Evolutionary conservation across 2,888 invertebrate genomes (phyloP), one percentile per base, ranked within the genome.

Genomic region (Melieria omissa): DNA sequence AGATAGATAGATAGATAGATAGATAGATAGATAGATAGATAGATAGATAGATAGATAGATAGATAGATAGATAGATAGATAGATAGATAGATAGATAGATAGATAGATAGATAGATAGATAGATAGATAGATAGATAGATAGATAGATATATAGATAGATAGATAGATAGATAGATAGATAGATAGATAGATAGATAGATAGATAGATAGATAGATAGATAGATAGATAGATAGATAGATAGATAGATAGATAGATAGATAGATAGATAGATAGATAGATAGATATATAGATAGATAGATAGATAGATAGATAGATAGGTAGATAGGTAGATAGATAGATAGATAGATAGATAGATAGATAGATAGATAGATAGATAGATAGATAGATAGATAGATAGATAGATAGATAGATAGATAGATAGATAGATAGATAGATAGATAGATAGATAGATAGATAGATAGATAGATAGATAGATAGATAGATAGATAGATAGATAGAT

Each of bases 1-100:
- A 47, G 47, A 47, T 47, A 47, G 47, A 47, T 47, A 47, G 47
- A 47, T 47, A 47, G 47, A 47, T 47, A 47, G 47, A 47, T 47
- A 47, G 47, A 47, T 47, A 47, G 47, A 47, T 47, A 47, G 47
- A 47, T 47, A 47, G 47, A 47, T 47, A 47, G 47, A 47, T 47
- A 47, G 47, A 47, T 47, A 47, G 47, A 47, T 47, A 47, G 47
- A 47, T 47, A 47, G 47, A 47, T 47, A 47, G 47, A 47, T 47
- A 47, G 47, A 47, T 47, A 47, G 47, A 47, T 47, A 47, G 47
- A 47, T 47, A 47, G 47, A 47, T 47, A 47, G 47, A 47, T 47
- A 47, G 47, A 47, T 47, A 47, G 47, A 47, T 47, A 47, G 47
- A 47, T 47, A 47, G 47, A 47, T 47, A 47, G 47, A 47, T 47